These are phyloP conservation scores for Apteryx mantelli DNA, from an alignment of 2,113 vertebrate genomes.

Conservation along the genomic window DNA sequence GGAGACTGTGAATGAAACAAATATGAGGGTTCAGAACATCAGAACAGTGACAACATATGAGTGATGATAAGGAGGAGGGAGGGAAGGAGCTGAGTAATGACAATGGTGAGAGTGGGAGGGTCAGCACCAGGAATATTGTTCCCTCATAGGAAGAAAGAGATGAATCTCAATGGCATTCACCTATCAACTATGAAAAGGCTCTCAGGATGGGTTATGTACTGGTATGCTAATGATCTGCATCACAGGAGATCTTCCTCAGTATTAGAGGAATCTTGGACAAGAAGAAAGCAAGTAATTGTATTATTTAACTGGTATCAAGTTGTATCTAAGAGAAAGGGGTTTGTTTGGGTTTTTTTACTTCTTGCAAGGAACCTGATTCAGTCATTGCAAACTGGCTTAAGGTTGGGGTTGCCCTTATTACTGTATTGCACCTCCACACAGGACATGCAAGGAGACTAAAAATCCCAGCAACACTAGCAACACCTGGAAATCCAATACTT, in stretches of 20 bases:
- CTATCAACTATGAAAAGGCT: background rate
- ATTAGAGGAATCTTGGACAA: background rate
- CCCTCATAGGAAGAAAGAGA: background rate
- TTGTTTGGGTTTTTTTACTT: background rate
- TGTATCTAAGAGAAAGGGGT: background rate
- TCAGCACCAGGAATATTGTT: background rate
- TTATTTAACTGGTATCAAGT: background rate
- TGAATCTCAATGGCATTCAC: background rate
- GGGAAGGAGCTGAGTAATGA: background rate
- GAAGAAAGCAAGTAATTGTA: background rate
- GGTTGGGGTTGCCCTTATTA: fast-evolving
- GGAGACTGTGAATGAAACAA: background rate
- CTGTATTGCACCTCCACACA: background rate
- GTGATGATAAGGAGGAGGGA: background rate
- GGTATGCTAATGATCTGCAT: background rate
- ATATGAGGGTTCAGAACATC: background rate
- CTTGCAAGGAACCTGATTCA: background rate
- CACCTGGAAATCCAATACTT: background rate
- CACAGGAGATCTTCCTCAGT: background rate
- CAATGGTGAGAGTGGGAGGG: background rate
- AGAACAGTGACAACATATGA: background rate
- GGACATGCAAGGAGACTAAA: background rate
- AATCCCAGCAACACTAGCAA: background rate
- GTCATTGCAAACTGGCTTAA: background rate
- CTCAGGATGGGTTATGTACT: background rate